These are phyloP conservation scores for Volucella bombylans DNA, from an alignment of 2,888 invertebrate species.

Conservation along the genomic window DNA sequence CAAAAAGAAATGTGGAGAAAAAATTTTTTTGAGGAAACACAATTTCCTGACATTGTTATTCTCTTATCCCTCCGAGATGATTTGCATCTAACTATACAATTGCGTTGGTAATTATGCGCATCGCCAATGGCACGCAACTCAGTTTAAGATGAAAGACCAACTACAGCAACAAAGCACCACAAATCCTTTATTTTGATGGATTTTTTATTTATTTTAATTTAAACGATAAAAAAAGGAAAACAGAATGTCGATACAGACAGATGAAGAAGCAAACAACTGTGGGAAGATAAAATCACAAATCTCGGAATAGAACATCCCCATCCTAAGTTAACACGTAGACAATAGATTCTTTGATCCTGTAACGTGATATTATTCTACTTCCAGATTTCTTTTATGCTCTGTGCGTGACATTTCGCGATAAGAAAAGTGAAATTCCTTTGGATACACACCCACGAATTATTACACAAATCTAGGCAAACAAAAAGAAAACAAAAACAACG, in stretches of 20 bases:
- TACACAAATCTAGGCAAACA: too few species aligned
- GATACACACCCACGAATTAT: conserved; percentile 7
- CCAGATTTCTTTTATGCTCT: conserved; percentile 54
- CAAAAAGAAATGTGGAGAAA: too few species aligned
- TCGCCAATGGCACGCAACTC: conserved; percentile 16
- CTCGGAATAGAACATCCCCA: conserved; percentile 22
- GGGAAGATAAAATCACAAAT: conserved; percentile 1
- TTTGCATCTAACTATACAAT: neutral
- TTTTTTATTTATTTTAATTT: neutral
- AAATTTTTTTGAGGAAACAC: too few species aligned
- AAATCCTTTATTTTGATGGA: conserved; percentile 18
- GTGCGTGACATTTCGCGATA: conserved; percentile 64
- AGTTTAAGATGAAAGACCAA: conserved; percentile 5
- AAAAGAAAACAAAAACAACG: neutral
- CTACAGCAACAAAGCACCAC: neutral
- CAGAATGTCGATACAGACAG: neutral
- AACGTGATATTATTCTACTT: conserved; percentile 56
- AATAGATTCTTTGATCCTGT: conserved; percentile 63
- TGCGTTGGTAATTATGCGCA: conserved; percentile 20
- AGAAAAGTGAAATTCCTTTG: conserved; percentile 42
- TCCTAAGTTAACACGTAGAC: conserved; percentile 50
- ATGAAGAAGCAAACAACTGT: neutral
- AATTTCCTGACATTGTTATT: too few species aligned
- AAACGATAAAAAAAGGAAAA: neutral
- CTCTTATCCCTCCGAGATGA: too few species aligned